Conservation (phyloP, 2,797 vertebrate genomes). For the Brachymystax lenok region DNA sequence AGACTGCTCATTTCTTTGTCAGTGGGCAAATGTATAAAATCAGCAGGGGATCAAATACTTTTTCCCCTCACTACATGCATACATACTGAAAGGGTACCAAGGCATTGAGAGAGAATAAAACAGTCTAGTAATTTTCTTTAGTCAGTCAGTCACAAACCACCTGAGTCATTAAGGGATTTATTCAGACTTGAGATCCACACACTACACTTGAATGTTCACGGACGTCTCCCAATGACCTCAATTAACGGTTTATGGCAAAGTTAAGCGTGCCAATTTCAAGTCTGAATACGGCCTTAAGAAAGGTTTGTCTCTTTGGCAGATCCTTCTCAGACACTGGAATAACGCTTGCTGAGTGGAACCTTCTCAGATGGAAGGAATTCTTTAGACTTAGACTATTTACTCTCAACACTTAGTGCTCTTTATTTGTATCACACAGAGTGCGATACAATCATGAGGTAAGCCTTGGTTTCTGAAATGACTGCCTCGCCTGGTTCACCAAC, state of each 20-base stretch:
- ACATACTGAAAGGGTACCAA: background rate
- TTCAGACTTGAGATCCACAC: background rate
- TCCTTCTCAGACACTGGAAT: background rate
- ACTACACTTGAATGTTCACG: background rate
- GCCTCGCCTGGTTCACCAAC: too few relatives aligned
- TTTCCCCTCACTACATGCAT: background rate
- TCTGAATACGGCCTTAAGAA: background rate
- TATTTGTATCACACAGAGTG: too few relatives aligned
- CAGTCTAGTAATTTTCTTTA: background rate
- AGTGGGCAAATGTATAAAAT: too few relatives aligned
- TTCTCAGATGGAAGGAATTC: background rate
- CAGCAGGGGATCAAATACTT: too few relatives aligned
- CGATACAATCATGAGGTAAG: background rate
- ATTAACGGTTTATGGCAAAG: background rate
- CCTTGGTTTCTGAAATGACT: too few relatives aligned
- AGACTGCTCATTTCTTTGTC: too few relatives aligned
- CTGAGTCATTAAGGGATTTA: background rate
- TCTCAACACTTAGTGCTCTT: background rate
- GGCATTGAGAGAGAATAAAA: background rate
- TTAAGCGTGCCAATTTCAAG: background rate
- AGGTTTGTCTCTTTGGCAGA: background rate
- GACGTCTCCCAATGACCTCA: background rate
- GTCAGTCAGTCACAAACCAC: background rate
- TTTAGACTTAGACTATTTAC: background rate
- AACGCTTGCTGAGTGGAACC: background rate